These are phyloP conservation scores for Tautogolabrus adspersus DNA, from an alignment of 2,113 vertebrate genomes.

Conservation along the genomic window DNA sequence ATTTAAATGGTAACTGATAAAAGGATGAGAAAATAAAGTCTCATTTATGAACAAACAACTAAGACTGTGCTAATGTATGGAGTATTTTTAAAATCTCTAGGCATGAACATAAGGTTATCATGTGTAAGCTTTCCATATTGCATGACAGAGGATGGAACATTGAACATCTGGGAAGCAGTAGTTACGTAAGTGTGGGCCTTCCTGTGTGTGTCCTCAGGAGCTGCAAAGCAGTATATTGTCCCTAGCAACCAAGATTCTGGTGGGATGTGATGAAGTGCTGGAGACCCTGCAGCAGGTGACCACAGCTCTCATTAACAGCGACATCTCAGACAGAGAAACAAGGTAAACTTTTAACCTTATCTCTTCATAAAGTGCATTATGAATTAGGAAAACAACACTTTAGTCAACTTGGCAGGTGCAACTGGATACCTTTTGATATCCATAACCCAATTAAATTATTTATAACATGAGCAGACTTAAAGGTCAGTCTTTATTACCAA, in stretches of 20 bases:
- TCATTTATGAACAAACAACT: not conserved
- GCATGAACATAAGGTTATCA: not conserved
- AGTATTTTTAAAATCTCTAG: not conserved
- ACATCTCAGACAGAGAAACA: constrained; percentile 90
- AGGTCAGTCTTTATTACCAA: constrained; percentile 13
- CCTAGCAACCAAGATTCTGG: constrained; percentile 94
- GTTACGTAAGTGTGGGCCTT: constrained; percentile 77
- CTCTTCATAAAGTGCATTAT: not conserved
- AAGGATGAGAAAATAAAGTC: too few relatives aligned
- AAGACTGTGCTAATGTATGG: not conserved
- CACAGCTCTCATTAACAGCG: constrained; percentile 94
- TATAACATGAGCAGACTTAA: constrained; percentile 13
- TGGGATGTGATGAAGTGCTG: constrained; percentile 96
- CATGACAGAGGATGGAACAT: not conserved
- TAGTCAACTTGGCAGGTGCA: not conserved
- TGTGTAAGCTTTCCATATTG: not conserved
- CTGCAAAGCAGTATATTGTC: constrained; percentile 95
- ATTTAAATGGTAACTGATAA: not conserved
- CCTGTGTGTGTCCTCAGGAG: constrained; percentile 85
- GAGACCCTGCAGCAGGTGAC: constrained; percentile 98
- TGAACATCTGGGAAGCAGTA: constrained; percentile 53
- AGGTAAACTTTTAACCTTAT: constrained; percentile 82
- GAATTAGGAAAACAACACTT: not conserved
- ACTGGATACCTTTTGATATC: constrained; percentile 5
- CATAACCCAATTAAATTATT: not conserved